Evolutionary conservation across 2,113 vertebrate species (phyloP), one percentile per base, ranked within the genome.

Genomic region (Aspiorhynchus laticeps): DNA sequence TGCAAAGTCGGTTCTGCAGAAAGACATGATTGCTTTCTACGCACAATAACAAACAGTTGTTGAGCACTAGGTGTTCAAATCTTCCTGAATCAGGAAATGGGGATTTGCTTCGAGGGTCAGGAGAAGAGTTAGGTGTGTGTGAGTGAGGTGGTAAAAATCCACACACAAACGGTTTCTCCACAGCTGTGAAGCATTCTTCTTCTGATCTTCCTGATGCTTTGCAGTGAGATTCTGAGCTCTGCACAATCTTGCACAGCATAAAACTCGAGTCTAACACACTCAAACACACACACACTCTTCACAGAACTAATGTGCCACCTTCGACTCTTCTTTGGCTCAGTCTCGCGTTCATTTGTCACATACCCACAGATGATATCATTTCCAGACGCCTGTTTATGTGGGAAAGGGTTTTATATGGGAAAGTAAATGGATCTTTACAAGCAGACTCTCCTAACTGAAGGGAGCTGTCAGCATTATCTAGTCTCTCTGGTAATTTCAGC

Each of bases 141-240:
- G 24, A 5, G 75, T 51, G 12, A 24, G 69, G 5, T 73, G 69
- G 53, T n/a, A 3, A 53, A 53, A 59, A 80, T 15, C 53, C 31
- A 88, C 81, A 80, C 78, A 78, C 82, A 78, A 82, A 78, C 61
- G 67, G 89, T 87, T 91, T 87, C 90, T 91, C 33, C 87, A 78
- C 89, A 92, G 87, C 92, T 92, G 93, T 92, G 92, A 92, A 91
- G 91, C 36, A 63, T 88, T 83, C 86, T 88, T 91, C 91, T 91
- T 92, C 90, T 93, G 92, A 90, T 92, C 90, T 84, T 61, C 48
- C 69, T 65, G 69, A 79, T 85, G 85, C 59, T 87, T 73, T 76
- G 85, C 82, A 81, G 76, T 81, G 53, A 76, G 77, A 61, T 85
- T 89, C 73, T 48, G 59, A 63, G 67, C 87, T 67, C 81, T 85